Percentiles rank a stretch among this genome's conserved stretches.
phyloP scores from a whole-genome alignment of 2,888 invertebrate species.

The Epinotia ramella region DNA sequence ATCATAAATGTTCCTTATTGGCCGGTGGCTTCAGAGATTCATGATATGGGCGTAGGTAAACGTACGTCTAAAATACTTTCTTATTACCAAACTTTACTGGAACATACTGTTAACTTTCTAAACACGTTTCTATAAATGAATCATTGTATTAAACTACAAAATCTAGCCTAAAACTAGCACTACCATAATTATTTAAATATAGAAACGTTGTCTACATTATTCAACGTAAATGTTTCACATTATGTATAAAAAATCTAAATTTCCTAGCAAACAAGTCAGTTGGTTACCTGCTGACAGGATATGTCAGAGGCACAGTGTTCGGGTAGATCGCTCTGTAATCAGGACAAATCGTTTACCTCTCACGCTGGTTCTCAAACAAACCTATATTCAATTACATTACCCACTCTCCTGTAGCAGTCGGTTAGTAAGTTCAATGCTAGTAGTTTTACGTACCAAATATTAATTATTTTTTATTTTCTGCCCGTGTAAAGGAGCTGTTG shows the following conservation, averaged over 20 bases:
- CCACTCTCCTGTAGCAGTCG: conserved; percentile 8
- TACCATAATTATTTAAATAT: conserved; percentile 58
- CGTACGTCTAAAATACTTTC: conserved; percentile 19
- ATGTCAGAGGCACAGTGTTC: conserved; percentile 84
- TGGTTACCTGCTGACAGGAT: conserved; percentile 85
- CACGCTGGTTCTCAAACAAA: conserved; percentile 43
- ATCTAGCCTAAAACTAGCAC: conserved; percentile 59
- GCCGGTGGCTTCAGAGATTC: background rate
- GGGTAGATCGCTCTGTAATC: conserved; percentile 83
- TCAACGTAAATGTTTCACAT: conserved; percentile 52
- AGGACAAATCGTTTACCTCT: conserved; percentile 73
- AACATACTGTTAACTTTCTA: conserved; percentile 14
- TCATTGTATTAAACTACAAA: conserved; percentile 56
- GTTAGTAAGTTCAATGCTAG: background rate
- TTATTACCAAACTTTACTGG: conserved; percentile 17
- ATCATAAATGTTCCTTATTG: background rate
- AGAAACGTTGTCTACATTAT: conserved; percentile 60
- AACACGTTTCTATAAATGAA: conserved; percentile 54
- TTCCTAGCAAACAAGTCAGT: conserved; percentile 77
- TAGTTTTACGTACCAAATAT: background rate
- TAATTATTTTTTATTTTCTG: background rate
- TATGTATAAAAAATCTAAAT: conserved; percentile 66
- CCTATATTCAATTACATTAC: conserved; percentile 26
- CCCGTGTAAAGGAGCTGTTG: background rate
- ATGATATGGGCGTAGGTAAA: background rate